phyloP scores from a whole-genome alignment of 2,113 vertebrate genomes.

The Sander vitreus region DNA sequence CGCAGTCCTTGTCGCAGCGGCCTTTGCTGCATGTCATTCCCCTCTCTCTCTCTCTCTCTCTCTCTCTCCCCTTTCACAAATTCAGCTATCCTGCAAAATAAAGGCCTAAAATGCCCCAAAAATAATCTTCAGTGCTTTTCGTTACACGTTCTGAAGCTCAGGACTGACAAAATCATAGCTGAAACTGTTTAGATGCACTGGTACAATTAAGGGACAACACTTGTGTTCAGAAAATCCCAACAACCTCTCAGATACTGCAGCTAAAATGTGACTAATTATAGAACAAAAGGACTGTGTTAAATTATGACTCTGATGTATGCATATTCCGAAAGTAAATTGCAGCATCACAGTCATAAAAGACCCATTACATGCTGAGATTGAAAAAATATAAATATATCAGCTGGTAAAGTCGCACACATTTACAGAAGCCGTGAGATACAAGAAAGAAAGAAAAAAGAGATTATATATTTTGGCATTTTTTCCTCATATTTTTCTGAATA shows the following conservation, averaged over 20 bases:
- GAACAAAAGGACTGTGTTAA: neutral
- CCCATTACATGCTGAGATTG: neutral
- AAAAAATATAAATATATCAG: neutral
- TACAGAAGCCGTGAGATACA: neutral
- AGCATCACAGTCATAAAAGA: neutral
- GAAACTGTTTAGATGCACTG: neutral
- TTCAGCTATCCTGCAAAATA: too few species aligned
- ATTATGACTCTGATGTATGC: neutral
- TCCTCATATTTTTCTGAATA: neutral
- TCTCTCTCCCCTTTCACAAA: too few species aligned
- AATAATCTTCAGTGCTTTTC: neutral
- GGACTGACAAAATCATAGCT: neutral
- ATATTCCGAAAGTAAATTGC: neutral
- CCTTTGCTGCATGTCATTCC: too few species aligned
- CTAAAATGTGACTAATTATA: neutral
- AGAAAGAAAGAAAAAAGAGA: too few species aligned
- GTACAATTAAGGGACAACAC: neutral
- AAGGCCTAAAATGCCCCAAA: too few species aligned
- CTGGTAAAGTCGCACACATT: neutral
- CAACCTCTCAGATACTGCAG: neutral
- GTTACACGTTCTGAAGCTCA: conserved; percentile 6
- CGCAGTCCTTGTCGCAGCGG: too few species aligned
- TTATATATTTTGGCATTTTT: too few species aligned
- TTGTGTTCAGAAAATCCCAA: neutral
- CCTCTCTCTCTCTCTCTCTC: too few species aligned